Percentiles rank a stretch among this genome's conserved stretches.
These are phyloP conservation scores for Enhydra lutris DNA, from an alignment of 2,113 vertebrate species.

Conservation along the genomic window DNA sequence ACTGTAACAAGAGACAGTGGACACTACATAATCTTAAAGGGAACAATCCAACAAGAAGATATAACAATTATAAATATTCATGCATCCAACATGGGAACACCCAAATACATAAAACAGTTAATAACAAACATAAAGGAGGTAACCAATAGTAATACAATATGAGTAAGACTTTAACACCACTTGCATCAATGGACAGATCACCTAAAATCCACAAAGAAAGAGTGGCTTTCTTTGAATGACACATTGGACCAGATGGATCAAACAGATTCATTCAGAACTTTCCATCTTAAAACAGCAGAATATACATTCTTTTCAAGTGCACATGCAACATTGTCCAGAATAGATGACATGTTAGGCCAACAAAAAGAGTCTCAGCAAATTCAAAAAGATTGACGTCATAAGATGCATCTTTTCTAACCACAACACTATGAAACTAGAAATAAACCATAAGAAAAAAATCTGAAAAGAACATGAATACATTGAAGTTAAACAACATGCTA, in stretches of 20 bases:
- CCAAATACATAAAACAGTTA: background rate
- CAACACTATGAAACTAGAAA: background rate
- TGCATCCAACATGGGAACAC: background rate
- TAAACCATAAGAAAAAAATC: background rate
- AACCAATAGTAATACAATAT: background rate
- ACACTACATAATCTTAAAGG: background rate
- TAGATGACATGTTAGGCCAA: background rate
- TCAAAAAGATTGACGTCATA: background rate
- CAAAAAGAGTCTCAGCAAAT: background rate
- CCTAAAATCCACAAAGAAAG: background rate
- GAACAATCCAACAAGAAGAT: background rate
- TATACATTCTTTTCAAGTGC: background rate
- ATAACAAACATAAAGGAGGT: background rate
- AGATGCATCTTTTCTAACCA: background rate
- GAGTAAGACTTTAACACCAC: background rate
- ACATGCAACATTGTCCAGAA: background rate
- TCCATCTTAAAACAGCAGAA: background rate
- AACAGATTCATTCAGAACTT: background rate
- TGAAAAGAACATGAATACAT: background rate
- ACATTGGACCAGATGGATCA: background rate
- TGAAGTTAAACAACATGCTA: background rate
- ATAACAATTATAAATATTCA: background rate
- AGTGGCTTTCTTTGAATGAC: background rate
- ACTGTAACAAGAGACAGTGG: background rate
- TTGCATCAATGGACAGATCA: background rate